Percentiles rank a stretch among this genome's conserved stretches.
These are phyloP conservation scores for Hemithea aestivaria DNA, from an alignment of 2,888 invertebrate genomes.

Conservation along the genomic window DNA sequence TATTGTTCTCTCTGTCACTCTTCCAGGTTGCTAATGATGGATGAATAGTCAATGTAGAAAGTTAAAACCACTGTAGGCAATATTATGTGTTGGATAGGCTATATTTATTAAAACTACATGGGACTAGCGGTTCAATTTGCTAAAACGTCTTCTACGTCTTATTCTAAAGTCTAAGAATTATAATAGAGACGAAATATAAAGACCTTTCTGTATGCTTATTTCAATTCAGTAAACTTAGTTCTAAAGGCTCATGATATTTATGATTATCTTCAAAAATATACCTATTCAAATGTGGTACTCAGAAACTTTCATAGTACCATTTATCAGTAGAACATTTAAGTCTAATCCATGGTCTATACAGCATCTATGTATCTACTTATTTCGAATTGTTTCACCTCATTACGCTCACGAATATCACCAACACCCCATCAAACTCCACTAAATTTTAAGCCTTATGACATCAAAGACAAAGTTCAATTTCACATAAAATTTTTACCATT, in stretches of 20 bases:
- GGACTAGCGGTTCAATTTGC: too few relatives aligned
- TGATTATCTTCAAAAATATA: too few relatives aligned
- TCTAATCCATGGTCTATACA: constrained; percentile 20
- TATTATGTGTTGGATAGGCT: constrained; percentile 18
- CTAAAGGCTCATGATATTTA: too few relatives aligned
- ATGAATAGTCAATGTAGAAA: constrained; percentile 27
- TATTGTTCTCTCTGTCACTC: constrained; percentile 35
- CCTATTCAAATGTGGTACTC: too few relatives aligned
- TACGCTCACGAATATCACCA: constrained; percentile 62
- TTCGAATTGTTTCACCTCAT: constrained; percentile 71
- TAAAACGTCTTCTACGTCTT: too few relatives aligned
- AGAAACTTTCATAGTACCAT: too few relatives aligned
- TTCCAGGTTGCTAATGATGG: constrained; percentile 27
- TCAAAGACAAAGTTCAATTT: constrained; percentile 26
- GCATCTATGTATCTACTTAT: constrained; percentile 36
- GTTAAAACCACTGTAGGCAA: constrained; percentile 30
- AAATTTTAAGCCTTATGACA: constrained; percentile 26
- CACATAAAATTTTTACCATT: neutral
- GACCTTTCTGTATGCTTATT: too few relatives aligned
- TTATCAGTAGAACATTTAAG: constrained; percentile 1
- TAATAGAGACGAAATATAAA: too few relatives aligned
- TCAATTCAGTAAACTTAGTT: too few relatives aligned
- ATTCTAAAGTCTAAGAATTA: too few relatives aligned
- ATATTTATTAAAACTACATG: neutral
- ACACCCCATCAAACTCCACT: constrained; percentile 23